Evolutionary conservation across 2,888 invertebrate genomes (phyloP), one percentile per base, ranked within the genome.

Genomic region (Serripes groenlandicus): DNA sequence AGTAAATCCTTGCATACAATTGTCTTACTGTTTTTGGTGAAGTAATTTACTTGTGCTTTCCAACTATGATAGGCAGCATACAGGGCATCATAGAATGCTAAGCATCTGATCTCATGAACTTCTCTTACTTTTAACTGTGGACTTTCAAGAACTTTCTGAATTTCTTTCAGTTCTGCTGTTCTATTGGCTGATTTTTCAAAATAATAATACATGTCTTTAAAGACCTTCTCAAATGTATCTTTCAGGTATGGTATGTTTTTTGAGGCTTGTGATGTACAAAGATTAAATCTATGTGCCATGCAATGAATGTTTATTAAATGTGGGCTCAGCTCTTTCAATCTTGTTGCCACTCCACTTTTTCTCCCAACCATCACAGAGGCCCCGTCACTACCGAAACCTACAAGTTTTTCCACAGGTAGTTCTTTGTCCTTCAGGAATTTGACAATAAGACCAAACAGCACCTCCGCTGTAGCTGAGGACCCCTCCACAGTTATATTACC

Each of bases 211-310:
- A n/a, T n/a, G n/a, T n/a, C n/a, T 23, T 34, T 76, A 30, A 70
- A 70, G n/a, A 28, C 32, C 52, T 49, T 49, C 52, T 77, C 77
- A 71, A 71, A 71, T 21, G 26, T 60, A 21, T 71, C 71, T 56
- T 62, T 71, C 1, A 71, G 3, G 49, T 62, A 60, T 28, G 77
- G 62, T 21, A 77, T 62, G 54, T 62, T 49, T 58, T 49, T 71
- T 35, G 62, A 64, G 9, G 77, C 77, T 64, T 72, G 66, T 26
- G 71, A 71, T 11, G 77, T 72, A 71, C 71, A 49, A 3, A 71
- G 30, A 54, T 71, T 71, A 5, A 77, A 64, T 21, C 71, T 37
- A 42, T 77, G 77, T 5, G 72, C 77, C 76, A 76, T 76, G 34
- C 70, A 76, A 23, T 70, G 76, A 15, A 76, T 42, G 18, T 49